A percentile compares a stretch with the other conserved stretches of the same genome.
phyloP scores from a whole-genome alignment of 1,140 invertebrate species.

The Wiebesia pumilae region DNA sequence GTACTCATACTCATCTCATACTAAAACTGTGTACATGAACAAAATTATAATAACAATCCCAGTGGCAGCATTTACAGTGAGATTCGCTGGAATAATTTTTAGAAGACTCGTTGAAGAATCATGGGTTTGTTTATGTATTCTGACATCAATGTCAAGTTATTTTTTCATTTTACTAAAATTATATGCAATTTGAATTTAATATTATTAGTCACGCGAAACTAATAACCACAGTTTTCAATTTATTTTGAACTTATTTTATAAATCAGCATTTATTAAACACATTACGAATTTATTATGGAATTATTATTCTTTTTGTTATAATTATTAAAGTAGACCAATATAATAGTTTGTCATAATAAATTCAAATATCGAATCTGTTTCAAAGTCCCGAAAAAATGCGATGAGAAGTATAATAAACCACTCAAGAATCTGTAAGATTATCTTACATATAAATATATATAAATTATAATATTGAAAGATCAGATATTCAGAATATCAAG shows the following conservation, averaged over 20 bases:
- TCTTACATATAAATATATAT: too few species aligned
- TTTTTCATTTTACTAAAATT: slow-evolving; percentile 13
- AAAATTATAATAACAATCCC: background rate
- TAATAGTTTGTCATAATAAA: too few species aligned
- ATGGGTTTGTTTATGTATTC: background rate
- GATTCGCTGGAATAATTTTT: background rate
- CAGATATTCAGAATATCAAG: too few species aligned
- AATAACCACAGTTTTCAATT: slow-evolving; percentile 18
- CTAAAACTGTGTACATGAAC: background rate
- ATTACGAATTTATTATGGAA: background rate
- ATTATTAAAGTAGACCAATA: background rate
- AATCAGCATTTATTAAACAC: background rate
- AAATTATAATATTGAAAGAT: too few species aligned
- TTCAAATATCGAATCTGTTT: too few species aligned
- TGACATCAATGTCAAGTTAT: slow-evolving; percentile 13
- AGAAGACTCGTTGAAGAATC: background rate
- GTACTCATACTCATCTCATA: too few species aligned
- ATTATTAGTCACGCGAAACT: slow-evolving; percentile 4
- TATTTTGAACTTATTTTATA: slow-evolving; percentile 1
- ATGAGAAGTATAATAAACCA: too few species aligned
- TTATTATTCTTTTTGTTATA: background rate
- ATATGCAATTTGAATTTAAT: slow-evolving; percentile 12
- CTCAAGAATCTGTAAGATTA: too few species aligned
- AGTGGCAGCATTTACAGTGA: background rate
- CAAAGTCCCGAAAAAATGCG: too few species aligned